Conservation (phyloP, 2,113 vertebrate species). For the Lepisosteus osseus region DNA sequence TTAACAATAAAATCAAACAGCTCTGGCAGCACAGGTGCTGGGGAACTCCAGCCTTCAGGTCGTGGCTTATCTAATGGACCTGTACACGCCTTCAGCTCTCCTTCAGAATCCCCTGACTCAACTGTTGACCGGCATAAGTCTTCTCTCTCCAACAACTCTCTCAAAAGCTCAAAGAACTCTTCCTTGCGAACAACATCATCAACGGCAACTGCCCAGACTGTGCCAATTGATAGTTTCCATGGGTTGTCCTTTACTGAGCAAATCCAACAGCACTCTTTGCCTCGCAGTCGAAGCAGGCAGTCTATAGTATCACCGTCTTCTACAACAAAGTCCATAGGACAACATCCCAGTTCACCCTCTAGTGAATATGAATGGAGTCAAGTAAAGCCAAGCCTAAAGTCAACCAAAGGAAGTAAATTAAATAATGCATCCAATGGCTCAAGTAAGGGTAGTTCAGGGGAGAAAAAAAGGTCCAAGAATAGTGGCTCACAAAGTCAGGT, state of each 20-base stretch:
- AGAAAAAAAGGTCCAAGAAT: conserved; percentile 81
- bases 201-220: conserved; percentile 91
- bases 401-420: conserved; percentile 77
- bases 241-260: conserved; percentile 89
- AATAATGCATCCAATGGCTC: conserved; percentile 68
- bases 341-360: conserved; percentile 81
- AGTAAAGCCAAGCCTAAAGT: conserved; percentile 83
- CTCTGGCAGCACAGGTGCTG: conserved; percentile 89
- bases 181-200: conserved; percentile 92
- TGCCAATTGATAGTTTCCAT: conserved; percentile 93
- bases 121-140: conserved; percentile 93
- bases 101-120: conserved; percentile 92
- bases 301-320: conserved; percentile 91
- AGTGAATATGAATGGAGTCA: conserved; percentile 93
- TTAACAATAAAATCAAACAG: conserved; percentile 92
- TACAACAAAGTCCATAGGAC: conserved; percentile 81
- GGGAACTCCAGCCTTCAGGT: conserved; percentile 76
- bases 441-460: conserved; percentile 73
- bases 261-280: conserved; percentile 94
- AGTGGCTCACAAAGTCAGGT: conserved; percentile 79
- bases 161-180: conserved; percentile 95
- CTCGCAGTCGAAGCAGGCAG: conserved; percentile 91
- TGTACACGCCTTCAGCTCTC: conserved; percentile 90
- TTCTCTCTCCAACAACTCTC: conserved; percentile 90
- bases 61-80: conserved; percentile 84